Evolutionary conservation across 2,888 invertebrate species (phyloP).

Genomic region (Epistrophe grossulariae): DNA sequence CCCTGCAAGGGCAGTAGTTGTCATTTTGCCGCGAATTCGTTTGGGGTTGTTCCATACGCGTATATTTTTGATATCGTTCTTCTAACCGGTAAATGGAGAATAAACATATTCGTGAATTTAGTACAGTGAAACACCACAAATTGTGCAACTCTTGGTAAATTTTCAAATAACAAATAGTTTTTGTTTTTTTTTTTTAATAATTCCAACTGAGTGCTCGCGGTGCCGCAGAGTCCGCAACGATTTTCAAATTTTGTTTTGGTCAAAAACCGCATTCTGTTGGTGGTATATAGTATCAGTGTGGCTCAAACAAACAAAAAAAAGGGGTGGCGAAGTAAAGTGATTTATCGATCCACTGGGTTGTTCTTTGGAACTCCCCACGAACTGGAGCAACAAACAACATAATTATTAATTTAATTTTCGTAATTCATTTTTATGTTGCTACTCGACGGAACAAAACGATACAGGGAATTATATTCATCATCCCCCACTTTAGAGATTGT

Average conservation of each 20-base stretch:
- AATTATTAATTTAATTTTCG: constrained; percentile 62
- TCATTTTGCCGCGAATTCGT: constrained; percentile 81
- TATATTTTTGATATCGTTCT: constrained; percentile 12
- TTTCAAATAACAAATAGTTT: constrained; percentile 31
- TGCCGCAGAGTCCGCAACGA: constrained; percentile 49
- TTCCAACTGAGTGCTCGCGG: constrained; percentile 39
- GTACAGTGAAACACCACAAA: constrained; percentile 43
- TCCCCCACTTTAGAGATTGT: constrained; percentile 29
- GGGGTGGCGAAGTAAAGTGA: constrained; percentile 61
- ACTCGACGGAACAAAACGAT: constrained; percentile 42
- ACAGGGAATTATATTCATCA: constrained; percentile 39
- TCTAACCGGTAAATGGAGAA: constrained; percentile 54
- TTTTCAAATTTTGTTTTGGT: constrained; percentile 64
- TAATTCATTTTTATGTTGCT: constrained; percentile 48
- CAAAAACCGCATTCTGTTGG: constrained; percentile 53
- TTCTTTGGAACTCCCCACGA: not conserved
- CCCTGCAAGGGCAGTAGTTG: constrained; percentile 78
- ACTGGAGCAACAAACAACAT: constrained; percentile 52
- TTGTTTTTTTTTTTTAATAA: constrained; percentile 19
- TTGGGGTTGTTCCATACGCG: constrained; percentile 79
- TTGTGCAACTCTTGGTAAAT: constrained; percentile 71
- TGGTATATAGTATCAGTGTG: constrained; percentile 18
- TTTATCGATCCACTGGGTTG: constrained; percentile 58
- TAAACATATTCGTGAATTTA: constrained; percentile 49
- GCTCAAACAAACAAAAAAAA: not conserved